A percentile compares a stretch with the other conserved stretches of the same genome.
phyloP scores from a whole-genome alignment of 2,113 vertebrate species.

The Laterallus jamaicensis region DNA sequence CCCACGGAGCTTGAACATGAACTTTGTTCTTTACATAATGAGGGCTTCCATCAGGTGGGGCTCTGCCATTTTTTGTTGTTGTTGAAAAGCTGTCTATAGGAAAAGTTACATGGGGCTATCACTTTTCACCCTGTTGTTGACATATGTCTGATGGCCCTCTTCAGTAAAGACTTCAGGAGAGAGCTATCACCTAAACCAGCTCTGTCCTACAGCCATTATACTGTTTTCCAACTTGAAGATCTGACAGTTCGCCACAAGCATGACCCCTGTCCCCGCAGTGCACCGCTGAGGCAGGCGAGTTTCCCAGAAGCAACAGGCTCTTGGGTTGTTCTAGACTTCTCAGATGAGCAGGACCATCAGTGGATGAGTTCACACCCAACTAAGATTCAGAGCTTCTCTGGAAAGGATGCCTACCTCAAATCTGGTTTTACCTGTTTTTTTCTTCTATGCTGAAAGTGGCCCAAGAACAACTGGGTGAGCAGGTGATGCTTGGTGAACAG shows the following conservation, averaged over 20 bases:
- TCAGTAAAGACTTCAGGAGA: background rate
- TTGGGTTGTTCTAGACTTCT: background rate
- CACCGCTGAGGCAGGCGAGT: background rate
- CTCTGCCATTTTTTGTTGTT: fast-evolving
- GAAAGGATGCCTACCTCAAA: background rate
- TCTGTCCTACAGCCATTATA: background rate
- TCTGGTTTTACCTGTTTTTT: background rate
- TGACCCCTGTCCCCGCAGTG: background rate
- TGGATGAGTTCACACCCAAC: fast-evolving
- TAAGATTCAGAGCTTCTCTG: background rate
- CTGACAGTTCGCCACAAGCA: background rate
- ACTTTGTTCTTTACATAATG: background rate
- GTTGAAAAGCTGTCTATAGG: background rate
- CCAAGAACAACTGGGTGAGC: slow-evolving; percentile 24
- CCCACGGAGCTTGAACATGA: fast-evolving
- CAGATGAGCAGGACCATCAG: background rate
- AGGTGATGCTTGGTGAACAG: slow-evolving; percentile 35
- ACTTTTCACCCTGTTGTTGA: background rate
- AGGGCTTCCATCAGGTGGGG: background rate
- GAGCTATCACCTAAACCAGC: background rate
- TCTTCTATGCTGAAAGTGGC: background rate
- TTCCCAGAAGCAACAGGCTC: background rate
- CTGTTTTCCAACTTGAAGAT: background rate
- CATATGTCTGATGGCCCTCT: background rate
- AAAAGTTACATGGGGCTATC: background rate